These are phyloP conservation scores for Thryonomys swinderianus DNA, from an alignment of 2,113 vertebrate species.

Conservation along the genomic window DNA sequence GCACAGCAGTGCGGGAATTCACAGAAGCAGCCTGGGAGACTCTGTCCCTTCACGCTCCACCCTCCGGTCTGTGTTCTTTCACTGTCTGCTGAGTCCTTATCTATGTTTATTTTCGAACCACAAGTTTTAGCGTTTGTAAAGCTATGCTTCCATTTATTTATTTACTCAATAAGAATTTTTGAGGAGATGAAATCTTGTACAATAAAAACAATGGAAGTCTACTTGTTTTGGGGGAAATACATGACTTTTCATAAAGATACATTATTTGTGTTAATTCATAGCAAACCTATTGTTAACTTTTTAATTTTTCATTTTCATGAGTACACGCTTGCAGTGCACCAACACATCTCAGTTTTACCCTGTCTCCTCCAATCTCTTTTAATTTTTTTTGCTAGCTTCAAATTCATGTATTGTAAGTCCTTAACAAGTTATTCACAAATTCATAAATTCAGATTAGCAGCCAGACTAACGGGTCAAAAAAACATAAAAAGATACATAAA, in stretches of 20 bases:
- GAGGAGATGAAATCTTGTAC: not conserved
- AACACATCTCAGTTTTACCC: not conserved
- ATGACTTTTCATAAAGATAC: not conserved
- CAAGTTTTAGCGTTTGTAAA: not conserved
- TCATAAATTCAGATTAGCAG: not conserved
- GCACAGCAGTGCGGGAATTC: not conserved
- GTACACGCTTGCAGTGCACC: not conserved
- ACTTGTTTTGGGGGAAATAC: not conserved
- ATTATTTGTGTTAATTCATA: not conserved
- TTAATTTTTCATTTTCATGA: not conserved
- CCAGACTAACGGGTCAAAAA: not conserved
- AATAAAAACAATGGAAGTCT: not conserved
- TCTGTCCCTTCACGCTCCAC: not conserved
- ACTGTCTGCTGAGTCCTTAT: not conserved
- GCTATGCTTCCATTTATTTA: constrained; percentile 8
- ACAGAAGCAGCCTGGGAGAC: not conserved
- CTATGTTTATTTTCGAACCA: not conserved
- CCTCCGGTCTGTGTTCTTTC: not conserved
- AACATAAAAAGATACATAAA: not conserved
- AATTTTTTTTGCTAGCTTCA: not conserved
- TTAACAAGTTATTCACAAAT: not conserved
- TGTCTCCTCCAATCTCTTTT: not conserved
- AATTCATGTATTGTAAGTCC: not conserved
- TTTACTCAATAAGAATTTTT: not conserved
- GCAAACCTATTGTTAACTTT: not conserved